A percentile compares a stretch with the other conserved stretches of the same genome.
These are phyloP conservation scores for Sialis lutaria DNA, from an alignment of 2,888 invertebrate species.

Conservation along the genomic window DNA sequence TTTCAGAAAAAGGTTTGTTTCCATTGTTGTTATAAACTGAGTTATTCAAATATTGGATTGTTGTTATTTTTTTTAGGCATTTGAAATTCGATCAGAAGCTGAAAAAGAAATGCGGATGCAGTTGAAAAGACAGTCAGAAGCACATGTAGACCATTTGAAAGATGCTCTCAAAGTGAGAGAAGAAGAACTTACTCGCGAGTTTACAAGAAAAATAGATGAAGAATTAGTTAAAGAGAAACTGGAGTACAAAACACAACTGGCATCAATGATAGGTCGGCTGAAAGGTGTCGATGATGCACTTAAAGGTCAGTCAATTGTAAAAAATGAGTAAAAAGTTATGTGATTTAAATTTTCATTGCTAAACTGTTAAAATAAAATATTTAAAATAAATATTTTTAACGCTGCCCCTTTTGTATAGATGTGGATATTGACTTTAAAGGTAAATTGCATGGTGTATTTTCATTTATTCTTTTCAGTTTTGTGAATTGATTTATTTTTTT, in stretches of 20 bases:
- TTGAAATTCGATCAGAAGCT: constrained; percentile 32
- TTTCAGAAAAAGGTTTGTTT: constrained; percentile 49
- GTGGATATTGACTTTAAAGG: constrained; percentile 11
- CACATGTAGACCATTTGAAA: constrained; percentile 65
- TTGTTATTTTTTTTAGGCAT: neutral
- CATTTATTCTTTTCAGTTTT: neutral
- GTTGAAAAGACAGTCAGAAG: constrained; percentile 68
- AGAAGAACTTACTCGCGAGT: constrained; percentile 29
- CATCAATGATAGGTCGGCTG: constrained; percentile 53
- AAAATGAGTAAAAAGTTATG: neutral
- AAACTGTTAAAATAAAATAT: too few species aligned
- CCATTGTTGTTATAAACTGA: neutral
- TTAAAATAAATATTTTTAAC: neutral
- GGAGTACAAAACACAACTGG: constrained; percentile 50
- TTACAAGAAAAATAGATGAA: constrained; percentile 43
- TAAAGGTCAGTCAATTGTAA: constrained; percentile 32
- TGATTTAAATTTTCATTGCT: neutral
- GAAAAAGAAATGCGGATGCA: constrained; percentile 60
- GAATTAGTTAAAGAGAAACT: constrained; percentile 47
- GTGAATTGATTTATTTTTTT: too few species aligned
- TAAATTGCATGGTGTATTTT: constrained; percentile 4
- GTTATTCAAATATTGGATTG: neutral
- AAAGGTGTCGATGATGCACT: constrained; percentile 62
- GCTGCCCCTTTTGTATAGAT: constrained; percentile 8
- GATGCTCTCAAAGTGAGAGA: constrained; percentile 44